Percentiles rank a stretch among this genome's conserved stretches.
Evolutionary conservation across 2,888 invertebrate species (phyloP).

Genomic region (Teleiodes luculella): DNA sequence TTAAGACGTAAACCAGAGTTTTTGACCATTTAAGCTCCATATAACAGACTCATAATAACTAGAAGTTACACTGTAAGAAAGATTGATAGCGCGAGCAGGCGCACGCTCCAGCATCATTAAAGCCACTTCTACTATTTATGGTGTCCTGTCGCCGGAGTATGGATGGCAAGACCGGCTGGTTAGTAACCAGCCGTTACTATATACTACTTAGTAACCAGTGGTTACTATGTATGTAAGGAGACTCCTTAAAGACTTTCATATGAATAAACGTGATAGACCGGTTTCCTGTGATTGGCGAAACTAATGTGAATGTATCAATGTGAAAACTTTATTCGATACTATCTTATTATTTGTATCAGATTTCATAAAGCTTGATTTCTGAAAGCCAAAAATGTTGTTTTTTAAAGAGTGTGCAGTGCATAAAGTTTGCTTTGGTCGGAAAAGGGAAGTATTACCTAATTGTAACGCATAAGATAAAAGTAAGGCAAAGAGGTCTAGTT

Average conservation of each 20-base stretch:
- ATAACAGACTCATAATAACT: neutral
- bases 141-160: conserved; percentile 63
- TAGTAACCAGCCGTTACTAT: too few species aligned
- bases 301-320: neutral
- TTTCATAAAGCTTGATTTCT: too few species aligned
- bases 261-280: neutral
- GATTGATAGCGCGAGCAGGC: conserved; percentile 52
- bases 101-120: conserved; percentile 63
- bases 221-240: conserved; percentile 4
- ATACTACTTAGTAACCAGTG: too few species aligned
- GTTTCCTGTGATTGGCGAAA: neutral
- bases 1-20: neutral
- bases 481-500: too few species aligned
- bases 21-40: neutral
- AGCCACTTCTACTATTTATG: conserved; percentile 67
- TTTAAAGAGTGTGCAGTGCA: too few species aligned
- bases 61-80: conserved; percentile 25
- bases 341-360: too few species aligned
- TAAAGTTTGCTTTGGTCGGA: too few species aligned
- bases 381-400: too few species aligned
- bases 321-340: neutral
- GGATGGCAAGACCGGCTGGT: conserved; percentile 57
- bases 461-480: too few species aligned
- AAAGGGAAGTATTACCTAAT: too few species aligned
- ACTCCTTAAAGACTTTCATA: neutral